Conservation (phyloP, 2,113 vertebrate species). For the Elanus axillaris region DNA sequence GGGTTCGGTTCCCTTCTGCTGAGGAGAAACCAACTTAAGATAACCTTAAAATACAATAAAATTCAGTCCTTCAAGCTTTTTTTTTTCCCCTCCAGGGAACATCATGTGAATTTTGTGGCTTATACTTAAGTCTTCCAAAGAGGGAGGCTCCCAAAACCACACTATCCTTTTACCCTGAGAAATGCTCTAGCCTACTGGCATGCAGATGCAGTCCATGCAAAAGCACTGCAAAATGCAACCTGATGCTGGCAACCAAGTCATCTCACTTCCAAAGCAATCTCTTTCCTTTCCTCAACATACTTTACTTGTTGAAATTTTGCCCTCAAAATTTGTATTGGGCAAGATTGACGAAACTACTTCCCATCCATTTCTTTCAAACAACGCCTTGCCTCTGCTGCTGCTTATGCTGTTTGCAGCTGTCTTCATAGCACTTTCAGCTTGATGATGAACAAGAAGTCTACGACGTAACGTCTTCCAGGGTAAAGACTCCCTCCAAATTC, state of each 20-base stretch:
- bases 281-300: not conserved
- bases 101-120: not conserved
- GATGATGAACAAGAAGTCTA: not conserved
- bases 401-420: not conserved
- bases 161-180: not conserved
- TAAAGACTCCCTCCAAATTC: not conserved
- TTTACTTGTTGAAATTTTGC: not conserved
- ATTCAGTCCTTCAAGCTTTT: not conserved
- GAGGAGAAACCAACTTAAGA: not conserved
- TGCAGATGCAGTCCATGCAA: fast-evolving
- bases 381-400: not conserved
- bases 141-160: not conserved
- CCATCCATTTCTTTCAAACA: not conserved
- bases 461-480: not conserved
- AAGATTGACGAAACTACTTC: not conserved
- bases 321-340: not conserved
- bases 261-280: not conserved
- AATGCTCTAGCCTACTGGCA: not conserved
- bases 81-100: fast-evolving
- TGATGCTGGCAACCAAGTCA: not conserved
- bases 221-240: not conserved
- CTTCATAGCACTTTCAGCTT: not conserved
- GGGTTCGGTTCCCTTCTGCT: not conserved
- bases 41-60: not conserved
- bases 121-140: not conserved